Base-by-base conservation (phyloP, 2,797 vertebrate genomes). In the Acrossocheilus wenchowensis region DNA sequence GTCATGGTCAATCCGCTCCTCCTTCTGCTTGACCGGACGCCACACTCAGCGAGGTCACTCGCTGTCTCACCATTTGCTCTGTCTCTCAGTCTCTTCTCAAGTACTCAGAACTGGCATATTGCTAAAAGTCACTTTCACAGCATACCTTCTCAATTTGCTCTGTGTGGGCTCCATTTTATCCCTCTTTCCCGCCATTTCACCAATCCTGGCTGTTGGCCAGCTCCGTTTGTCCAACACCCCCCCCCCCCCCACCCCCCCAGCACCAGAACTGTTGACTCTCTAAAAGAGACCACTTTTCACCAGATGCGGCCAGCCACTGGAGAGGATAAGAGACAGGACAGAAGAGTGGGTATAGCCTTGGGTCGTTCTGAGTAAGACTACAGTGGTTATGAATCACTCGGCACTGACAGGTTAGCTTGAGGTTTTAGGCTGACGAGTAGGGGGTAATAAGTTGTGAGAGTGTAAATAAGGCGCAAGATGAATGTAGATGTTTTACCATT, bases 101-200 rank as follows among this genome's bases (percentile, higher is more conserved):
- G 26, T 62, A 80, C 84, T 85, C 66, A 62, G 45, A 62, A 30
- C 54, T 41, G 23, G 45, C 30, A 6, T 21, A 73, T 30, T 43
- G 21, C 68, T 72, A 86, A 86, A 86, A 80, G 68, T 86, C 30
- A 66, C 85, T 81, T 75, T 75, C n/a, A 6, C 45, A 81, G 78
- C 48, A 57, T 68, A 81, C n/a, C 48, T 60, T 71, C 23, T 75
- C 45, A 81, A 81, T 86, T 81, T 75, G 21, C 71, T 77, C 68
- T 81, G 60, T 84, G 71, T 81, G 43, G 26, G 26, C 52, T 81
- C 17, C 78, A 72, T 86, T 81, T 81, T 74, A 74, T 41, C 30
- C 78, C 68, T 52, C 30, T 74, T 86, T 81, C 43, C 57, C 12
- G 10, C 57, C 78, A 86, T 74, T 81, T 86, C 11, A 45, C 78